phyloP scores from a whole-genome alignment of 1,140 invertebrate genomes.

The Epicauta chinensis region DNA sequence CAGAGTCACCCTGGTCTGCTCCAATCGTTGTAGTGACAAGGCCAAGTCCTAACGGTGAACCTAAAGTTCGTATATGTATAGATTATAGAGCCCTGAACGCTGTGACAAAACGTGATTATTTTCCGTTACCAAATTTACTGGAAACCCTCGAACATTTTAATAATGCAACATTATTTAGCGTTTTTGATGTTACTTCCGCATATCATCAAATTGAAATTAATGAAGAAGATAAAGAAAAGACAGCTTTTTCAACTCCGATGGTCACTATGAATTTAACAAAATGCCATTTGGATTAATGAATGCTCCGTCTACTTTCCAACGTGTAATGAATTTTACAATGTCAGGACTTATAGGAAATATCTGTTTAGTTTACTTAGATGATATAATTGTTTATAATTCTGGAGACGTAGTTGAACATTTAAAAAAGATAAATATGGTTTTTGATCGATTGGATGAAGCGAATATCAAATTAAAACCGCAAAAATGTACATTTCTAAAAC shows the following conservation, averaged over 20 bases:
- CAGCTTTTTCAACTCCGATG: slow-evolving; percentile 39
- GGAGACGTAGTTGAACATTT: too few relatives aligned
- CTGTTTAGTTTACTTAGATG: too few relatives aligned
- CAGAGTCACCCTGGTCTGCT: slow-evolving; percentile 37
- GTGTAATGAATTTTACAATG: too few relatives aligned
- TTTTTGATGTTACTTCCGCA: slow-evolving; percentile 41
- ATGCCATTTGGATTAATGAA: slow-evolving; percentile 42
- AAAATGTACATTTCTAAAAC: too few relatives aligned
- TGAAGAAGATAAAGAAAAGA: slow-evolving; percentile 39
- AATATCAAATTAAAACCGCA: too few relatives aligned
- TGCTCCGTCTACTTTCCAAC: neutral
- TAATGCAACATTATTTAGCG: slow-evolving; percentile 37
- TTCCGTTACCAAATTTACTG: slow-evolving; percentile 45
- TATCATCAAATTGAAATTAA: slow-evolving; percentile 45
- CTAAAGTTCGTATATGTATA: slow-evolving; percentile 25
- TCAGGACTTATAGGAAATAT: too few relatives aligned
- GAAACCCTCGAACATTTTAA: slow-evolving; percentile 23
- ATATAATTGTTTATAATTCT: too few relatives aligned
- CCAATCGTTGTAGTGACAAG: slow-evolving; percentile 46
- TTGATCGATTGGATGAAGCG: too few relatives aligned
- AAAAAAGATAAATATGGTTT: too few relatives aligned
- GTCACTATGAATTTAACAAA: slow-evolving; percentile 40
- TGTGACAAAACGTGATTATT: slow-evolving; percentile 40
- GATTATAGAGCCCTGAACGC: slow-evolving; percentile 33
- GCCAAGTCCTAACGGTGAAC: slow-evolving; percentile 5